phyloP scores from a whole-genome alignment of 1,140 invertebrate genomes.

The Trichonephila clavata region DNA sequence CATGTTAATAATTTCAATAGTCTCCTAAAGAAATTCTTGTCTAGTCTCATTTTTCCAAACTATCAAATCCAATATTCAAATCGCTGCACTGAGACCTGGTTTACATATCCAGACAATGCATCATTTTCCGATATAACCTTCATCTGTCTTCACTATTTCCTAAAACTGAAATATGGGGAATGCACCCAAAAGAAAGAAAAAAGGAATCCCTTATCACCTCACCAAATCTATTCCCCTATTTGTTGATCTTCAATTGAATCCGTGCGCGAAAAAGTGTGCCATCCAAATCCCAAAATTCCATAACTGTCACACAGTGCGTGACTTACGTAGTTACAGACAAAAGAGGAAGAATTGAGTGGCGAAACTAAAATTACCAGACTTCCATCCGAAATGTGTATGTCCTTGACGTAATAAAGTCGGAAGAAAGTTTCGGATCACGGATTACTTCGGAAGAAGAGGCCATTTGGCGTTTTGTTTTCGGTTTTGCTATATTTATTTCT shows the following conservation, averaged over 20 bases:
- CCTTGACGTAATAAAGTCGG: slow-evolving; percentile 21
- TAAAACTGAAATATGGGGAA: neutral
- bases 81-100: neutral
- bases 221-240: neutral
- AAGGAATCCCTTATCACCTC: neutral
- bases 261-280: slow-evolving; percentile 25
- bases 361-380: neutral
- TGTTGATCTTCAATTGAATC: neutral
- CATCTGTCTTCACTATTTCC: neutral
- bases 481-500: slow-evolving; percentile 21
- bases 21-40: neutral
- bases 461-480: slow-evolving; percentile 4
- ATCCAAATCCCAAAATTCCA: neutral
- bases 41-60: neutral
- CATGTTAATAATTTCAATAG: too few relatives aligned
- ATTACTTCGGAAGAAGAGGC: neutral
- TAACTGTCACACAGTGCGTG: slow-evolving; percentile 47
- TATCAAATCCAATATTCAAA: neutral
- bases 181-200: neutral
- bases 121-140: neutral
- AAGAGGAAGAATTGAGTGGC: neutral
- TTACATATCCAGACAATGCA: neutral
- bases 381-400: slow-evolving; percentile 4
- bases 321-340: neutral
- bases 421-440: slow-evolving; percentile 45